Evolutionary conservation across 2,888 invertebrate species (phyloP), one percentile per base, ranked within the genome.

Genomic region (Mactromeris polynyma): DNA sequence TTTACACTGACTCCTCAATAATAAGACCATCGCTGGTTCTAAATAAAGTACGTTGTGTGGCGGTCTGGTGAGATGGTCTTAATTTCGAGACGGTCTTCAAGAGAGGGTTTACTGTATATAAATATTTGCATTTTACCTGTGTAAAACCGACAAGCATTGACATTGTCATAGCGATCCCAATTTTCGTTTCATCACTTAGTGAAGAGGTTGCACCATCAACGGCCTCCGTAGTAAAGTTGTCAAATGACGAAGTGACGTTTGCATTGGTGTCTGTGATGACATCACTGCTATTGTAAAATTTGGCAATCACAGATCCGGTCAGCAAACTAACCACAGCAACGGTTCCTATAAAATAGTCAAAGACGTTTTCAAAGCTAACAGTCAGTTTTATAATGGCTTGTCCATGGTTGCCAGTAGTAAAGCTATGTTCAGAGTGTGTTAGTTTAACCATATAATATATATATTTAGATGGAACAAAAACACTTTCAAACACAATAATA

Each of bases 251-350:
- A 0, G 3, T 26, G 26, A 54, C 64, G 33, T 31, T 80, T 14
- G 7, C n/a, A 2, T 6, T 36, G 1, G 2, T 36, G 2, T 36
- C 51, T 14, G 38, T n/a, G 9, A 11, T 26, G 21, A 3, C 69
- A n/a, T n/a, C 51, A 40, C 46, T 79, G 38, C 36, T 46, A 36
- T 73, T 84, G 31, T 91, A 90, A 69, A 93, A 87, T 64, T 90
- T 82, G 0, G 93, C 93, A 0, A 95, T 90, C 2, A 96, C 95
- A 19, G 95, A 94, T 0, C 95, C 96, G 0, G 96, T 94, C 93
- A 96, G 94, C 3, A 96, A 92, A 87, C 96, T 96, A 0, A 96
- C 95, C 21, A 96, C 94, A 9, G 96, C 96, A 88, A 96, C 96
- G 17, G 96, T 96, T 19, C 96, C 96, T 95, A 69, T 0, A 58